Evolutionary conservation across 2,888 invertebrate genomes (phyloP).

Genomic region (Eupsilia transversa): DNA sequence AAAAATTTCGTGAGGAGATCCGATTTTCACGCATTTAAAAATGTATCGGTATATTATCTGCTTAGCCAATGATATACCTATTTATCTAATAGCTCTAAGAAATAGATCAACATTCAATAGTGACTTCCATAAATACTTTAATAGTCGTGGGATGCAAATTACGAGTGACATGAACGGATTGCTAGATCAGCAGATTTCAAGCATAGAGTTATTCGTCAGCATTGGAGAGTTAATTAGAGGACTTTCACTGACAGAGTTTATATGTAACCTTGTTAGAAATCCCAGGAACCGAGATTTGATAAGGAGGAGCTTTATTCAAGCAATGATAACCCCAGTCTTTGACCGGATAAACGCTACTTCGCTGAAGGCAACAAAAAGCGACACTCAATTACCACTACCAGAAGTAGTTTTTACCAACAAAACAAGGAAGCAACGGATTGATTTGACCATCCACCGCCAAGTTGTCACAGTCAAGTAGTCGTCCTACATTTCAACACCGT

Average conservation of each 20-base stretch:
- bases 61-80: constrained; percentile 16
- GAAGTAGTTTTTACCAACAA: constrained; percentile 48
- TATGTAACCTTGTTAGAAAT: not conserved
- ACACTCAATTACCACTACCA: constrained; percentile 24
- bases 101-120: constrained; percentile 38
- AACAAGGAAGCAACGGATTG: constrained; percentile 61
- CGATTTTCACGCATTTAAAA: constrained; percentile 41
- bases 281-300: not conserved
- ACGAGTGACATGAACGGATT: constrained; percentile 22
- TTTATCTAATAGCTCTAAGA: constrained; percentile 22
- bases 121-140: constrained; percentile 17
- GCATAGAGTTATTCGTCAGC: not conserved
- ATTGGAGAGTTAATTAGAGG: constrained; percentile 22
- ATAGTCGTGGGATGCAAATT: constrained; percentile 34
- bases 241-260: constrained; percentile 10
- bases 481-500: constrained; percentile 61
- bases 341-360: constrained; percentile 34
- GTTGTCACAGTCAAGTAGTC: constrained; percentile 58
- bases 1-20: constrained; percentile 28
- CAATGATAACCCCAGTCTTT: not conserved
- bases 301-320: constrained; percentile 1
- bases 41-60: constrained; percentile 32
- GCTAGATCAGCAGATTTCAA: constrained; percentile 27
- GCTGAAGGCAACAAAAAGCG: constrained; percentile 45
- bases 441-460: constrained; percentile 36